These are phyloP conservation scores for Trigoniulus corallinus DNA, from an alignment of 1,140 invertebrate species.

Conservation along the genomic window DNA sequence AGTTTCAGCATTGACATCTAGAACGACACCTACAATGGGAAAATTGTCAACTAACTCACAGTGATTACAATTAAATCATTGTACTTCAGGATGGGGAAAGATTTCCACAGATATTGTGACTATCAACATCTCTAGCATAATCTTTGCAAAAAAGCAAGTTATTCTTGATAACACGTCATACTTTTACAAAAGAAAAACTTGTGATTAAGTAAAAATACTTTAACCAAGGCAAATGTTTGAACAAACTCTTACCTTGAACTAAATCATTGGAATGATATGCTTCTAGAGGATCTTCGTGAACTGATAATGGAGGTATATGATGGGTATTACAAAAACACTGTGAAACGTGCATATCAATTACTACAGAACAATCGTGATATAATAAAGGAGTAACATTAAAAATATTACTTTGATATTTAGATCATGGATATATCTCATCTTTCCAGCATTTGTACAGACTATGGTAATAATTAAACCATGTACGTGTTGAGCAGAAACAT, in stretches of 20 bases:
- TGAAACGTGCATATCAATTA: slow-evolving; percentile 10
- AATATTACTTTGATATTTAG: slow-evolving; percentile 56
- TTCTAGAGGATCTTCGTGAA: slow-evolving; percentile 56
- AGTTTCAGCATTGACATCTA: slow-evolving; percentile 65
- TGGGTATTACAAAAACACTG: slow-evolving; percentile 48
- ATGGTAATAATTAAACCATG: slow-evolving; percentile 61
- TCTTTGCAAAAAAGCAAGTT: too few species aligned
- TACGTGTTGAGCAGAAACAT: slow-evolving; percentile 50
- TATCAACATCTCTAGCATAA: too few species aligned
- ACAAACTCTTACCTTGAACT: slow-evolving; percentile 21
- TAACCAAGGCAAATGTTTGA: background rate
- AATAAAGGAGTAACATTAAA: slow-evolving; percentile 7
- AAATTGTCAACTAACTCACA: slow-evolving; percentile 2
- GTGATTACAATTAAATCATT: background rate
- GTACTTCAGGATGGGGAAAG: too few species aligned
- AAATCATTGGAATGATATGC: slow-evolving; percentile 56
- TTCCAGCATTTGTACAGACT: slow-evolving; percentile 58
- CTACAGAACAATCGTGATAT: slow-evolving; percentile 8
- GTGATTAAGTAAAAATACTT: slow-evolving; percentile 8
- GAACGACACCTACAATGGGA: slow-evolving; percentile 48
- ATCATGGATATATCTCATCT: slow-evolving; percentile 58
- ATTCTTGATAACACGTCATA: too few species aligned
- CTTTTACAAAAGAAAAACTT: too few species aligned
- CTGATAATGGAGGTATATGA: slow-evolving; percentile 51
- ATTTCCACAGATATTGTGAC: too few species aligned